Base-by-base conservation (phyloP, 2,797 vertebrate genomes). In the Sebastes nivosus region DNA sequence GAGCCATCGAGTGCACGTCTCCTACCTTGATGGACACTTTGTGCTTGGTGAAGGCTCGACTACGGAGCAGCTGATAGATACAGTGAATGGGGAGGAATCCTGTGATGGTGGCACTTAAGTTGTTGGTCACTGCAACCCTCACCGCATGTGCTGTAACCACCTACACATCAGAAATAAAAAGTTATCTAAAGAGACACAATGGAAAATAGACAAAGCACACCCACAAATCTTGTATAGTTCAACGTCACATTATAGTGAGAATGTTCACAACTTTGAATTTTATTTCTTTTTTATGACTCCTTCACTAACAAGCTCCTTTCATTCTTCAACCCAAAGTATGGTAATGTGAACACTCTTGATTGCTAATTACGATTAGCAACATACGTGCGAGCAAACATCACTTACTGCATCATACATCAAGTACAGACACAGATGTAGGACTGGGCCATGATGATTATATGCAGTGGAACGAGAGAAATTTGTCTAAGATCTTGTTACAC, bases 71-170 rank as follows among this genome's bases (percentile, higher is more conserved):
- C 94, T 99, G 99, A 89, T 99, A 99, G 90, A 99, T 99, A 81
- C 98, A 99, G 94, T 99, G 98, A 79, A 99, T 98, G 8, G 99
- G 99, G 69, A 99, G 96, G 94, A 99, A 99, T 2, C 99, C 99
- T 54, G 96, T 97, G 87, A 99, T 99, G 93, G 97, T 99, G 90
- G 98, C 98, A 94, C 98, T 99, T 82, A 99, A 92, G 88, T 93
- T 99, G 93, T 97, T 97, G 65, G 98, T 99, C 55, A 99, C 98
- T 8, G 98, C 97, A 14, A 99, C 99, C 5, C 99, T 96, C 75
- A 99, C 99, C 0, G 99, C 99, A 14, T 99, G 99, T 59, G 98
- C 98, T 4, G 99, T 99, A n/a, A 99, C 99, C 87, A 99, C 99
- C 99, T 99, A 81, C 52, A 87, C 42, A 79, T 0, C 32, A 79